phyloP scores from a whole-genome alignment of 1,140 invertebrate species.

The Araneus ventricosus region DNA sequence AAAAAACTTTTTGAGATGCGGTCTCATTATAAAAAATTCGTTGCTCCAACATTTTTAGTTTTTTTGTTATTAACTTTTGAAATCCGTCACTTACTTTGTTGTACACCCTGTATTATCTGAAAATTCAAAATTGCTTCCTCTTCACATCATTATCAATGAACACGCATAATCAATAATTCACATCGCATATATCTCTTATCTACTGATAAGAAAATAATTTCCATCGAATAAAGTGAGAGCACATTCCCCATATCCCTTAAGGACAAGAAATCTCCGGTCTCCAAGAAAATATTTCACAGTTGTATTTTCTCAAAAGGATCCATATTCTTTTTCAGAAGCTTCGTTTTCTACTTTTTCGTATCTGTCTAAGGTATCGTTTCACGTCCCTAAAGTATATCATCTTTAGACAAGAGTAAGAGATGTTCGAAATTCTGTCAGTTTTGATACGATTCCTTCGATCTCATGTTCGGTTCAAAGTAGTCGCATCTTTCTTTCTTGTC shows the following conservation, averaged over 20 bases:
- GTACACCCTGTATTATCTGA: no score
- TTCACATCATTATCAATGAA: no score
- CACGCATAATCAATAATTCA: no score
- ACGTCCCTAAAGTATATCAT: background rate
- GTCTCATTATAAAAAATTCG: no score
- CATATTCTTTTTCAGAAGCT: background rate
- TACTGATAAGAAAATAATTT: background rate
- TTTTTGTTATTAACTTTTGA: no score
- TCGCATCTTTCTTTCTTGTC: background rate
- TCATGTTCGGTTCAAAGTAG: background rate
- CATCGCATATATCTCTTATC: no score
- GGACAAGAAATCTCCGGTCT: background rate
- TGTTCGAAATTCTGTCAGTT: conserved; percentile 14
- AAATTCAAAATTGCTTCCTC: no score
- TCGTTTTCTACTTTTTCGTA: background rate
- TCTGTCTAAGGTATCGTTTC: background rate
- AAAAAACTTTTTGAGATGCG: no score
- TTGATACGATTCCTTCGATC: conserved; percentile 10
- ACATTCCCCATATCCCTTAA: background rate
- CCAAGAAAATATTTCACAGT: background rate
- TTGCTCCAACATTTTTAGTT: no score
- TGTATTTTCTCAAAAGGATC: conserved; percentile 7
- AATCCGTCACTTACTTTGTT: no score
- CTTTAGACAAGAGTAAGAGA: background rate
- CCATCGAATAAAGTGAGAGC: background rate